These are phyloP conservation scores for Drosophila bipectinata DNA, from an alignment of 1,140 invertebrate species.

Conservation along the genomic window DNA sequence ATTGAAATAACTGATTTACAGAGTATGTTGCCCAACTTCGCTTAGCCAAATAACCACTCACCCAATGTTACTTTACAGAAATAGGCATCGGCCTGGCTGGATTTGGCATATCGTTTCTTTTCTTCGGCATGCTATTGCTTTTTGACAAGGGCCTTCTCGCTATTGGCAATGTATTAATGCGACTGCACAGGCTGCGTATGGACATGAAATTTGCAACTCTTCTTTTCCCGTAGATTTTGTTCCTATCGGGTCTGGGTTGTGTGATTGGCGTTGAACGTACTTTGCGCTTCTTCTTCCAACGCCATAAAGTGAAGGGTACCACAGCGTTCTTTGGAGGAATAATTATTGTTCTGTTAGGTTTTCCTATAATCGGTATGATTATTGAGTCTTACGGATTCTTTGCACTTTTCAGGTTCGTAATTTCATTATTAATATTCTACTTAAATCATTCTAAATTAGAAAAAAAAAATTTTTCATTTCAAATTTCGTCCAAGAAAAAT, in stretches of 20 bases:
- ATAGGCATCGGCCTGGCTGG: constrained; percentile 98
- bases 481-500: no score
- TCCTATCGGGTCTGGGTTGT: constrained; percentile 96
- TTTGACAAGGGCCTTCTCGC: constrained; percentile 99
- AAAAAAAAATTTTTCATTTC: no score
- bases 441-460: no score
- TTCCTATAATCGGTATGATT: constrained; percentile 98
- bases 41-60: not conserved
- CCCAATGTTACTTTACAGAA: constrained; percentile 87
- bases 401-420: constrained; percentile 89
- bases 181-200: not conserved
- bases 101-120: constrained; percentile 98
- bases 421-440: no score
- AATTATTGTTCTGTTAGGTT: constrained; percentile 96
- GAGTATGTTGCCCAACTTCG: constrained; percentile 85
- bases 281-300: constrained; percentile 99
- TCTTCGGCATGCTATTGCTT: constrained; percentile 96
- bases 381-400: constrained; percentile 96
- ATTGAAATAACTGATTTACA: constrained; percentile 90
- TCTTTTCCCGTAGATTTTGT: constrained; percentile 86
- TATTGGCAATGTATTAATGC: constrained; percentile 96
- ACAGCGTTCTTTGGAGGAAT: constrained; percentile 97
- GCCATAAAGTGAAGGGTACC: constrained; percentile 97
- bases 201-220: not conserved
- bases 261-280: constrained; percentile 98